Evolutionary conservation across 1,140 invertebrate species (phyloP).

Genomic region (Delia radicum): DNA sequence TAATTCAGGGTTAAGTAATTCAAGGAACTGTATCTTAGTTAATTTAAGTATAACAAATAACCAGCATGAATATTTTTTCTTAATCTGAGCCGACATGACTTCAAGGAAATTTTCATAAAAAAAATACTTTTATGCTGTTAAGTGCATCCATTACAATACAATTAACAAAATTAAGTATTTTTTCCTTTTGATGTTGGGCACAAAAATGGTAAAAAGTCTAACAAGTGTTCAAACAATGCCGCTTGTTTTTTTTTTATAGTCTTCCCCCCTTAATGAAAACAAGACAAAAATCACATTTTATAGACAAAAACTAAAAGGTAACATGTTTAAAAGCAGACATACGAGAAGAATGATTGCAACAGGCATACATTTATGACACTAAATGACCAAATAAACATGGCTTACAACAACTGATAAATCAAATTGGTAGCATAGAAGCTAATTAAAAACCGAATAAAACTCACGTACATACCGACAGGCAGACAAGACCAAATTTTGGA

Average conservation of each 20-base stretch:
- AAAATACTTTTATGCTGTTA: not conserved
- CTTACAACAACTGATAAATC: not conserved
- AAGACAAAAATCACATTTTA: not conserved
- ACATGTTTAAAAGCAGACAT: not conserved
- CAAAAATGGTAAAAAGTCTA: not conserved
- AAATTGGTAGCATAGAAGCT: slow-evolving; percentile 1
- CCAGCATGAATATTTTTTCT: too few relatives aligned
- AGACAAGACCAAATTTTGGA: not conserved
- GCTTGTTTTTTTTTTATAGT: slow-evolving; percentile 6
- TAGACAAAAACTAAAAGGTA: not conserved
- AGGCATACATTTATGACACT: slow-evolving; percentile 15
- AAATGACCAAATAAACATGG: slow-evolving; percentile 8
- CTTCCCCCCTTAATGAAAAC: not conserved
- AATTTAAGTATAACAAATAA: too few relatives aligned
- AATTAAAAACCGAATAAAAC: slow-evolving; percentile 6
- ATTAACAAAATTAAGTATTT: slow-evolving; percentile 12
- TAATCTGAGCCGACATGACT: not conserved
- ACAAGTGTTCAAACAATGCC: slow-evolving; percentile 3
- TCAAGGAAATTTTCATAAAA: not conserved
- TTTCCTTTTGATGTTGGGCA: not conserved
- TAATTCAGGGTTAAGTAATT: too few relatives aligned
- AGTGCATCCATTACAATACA: slow-evolving; percentile 14
- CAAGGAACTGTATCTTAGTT: too few relatives aligned
- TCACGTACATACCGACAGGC: not conserved
- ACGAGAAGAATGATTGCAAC: not conserved